Base-by-base conservation (phyloP, 2,113 vertebrate genomes). In the Sander vitreus region DNA sequence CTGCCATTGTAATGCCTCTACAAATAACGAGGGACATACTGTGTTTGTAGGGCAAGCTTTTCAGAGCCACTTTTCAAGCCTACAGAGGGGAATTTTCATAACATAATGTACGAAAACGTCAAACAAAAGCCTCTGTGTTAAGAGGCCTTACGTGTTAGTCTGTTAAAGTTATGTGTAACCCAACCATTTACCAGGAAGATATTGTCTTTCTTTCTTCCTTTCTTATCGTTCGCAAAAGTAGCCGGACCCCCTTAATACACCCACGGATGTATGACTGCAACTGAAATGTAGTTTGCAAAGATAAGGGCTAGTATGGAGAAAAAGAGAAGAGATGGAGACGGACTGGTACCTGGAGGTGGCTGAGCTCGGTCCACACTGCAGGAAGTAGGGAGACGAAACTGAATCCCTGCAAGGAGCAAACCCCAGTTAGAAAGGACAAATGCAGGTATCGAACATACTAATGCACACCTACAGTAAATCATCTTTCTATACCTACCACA, bases 311-410 rank as follows among this genome's bases (percentile, higher is more conserved):
- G 82, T 23, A 85, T 85, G 85, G 33, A 60, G 30, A 43, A 58
- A 64, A 50, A 48, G n/a, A 62, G 68, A 66, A 59, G 63, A 66
- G 59, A 73, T 84, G 66, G 60, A 30, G 51, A 58, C 6, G 14
- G 70, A 62, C 33, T 16, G 72, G 78, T 95, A 95, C 95, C 95
- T 95, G 95, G 92, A 81, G 93, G 92, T 58, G 94, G 92, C 30
- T 95, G 94, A 85, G 93, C 92, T 45, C 95, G 94, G 86, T 96
- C 95, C 86, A 92, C 94, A 47, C 92, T 92, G 92, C 95, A 96
- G 75, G 95, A 92, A 90, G 95, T 93, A 78, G 95, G 95, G 86
- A 96, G 94, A 87, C 95, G 95, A 91, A 96, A 96, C 93, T 96
- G 95, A 94, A 96, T 96, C 91, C 95, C 95, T 96, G 92, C 67